phyloP scores from a whole-genome alignment of 2,888 invertebrate species.

The Malthinus flaveolus region DNA sequence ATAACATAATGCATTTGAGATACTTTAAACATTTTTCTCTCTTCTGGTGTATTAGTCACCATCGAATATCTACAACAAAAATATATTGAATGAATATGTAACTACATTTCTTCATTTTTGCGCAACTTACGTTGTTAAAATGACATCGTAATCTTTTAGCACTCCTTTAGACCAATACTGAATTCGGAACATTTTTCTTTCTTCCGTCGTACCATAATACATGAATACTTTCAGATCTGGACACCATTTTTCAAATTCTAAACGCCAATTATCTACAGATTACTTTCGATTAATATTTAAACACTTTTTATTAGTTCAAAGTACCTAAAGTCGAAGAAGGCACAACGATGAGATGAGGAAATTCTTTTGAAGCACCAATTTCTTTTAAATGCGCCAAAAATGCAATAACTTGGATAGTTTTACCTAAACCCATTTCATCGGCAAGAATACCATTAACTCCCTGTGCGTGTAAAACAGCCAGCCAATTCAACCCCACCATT shows the following conservation, averaged over 20 bases:
- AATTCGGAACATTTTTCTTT: slow-evolving; percentile 75
- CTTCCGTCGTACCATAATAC: slow-evolving; percentile 88
- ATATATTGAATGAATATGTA: neutral
- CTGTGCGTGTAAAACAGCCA: slow-evolving; percentile 85
- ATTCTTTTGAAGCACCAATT: slow-evolving; percentile 62
- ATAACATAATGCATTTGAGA: slow-evolving; percentile 89
- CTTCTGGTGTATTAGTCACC: slow-evolving; percentile 84
- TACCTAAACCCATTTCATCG: slow-evolving; percentile 97
- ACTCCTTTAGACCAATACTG: slow-evolving; percentile 71
- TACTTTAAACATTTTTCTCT: slow-evolving; percentile 88
- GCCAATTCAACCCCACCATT: slow-evolving; percentile 90
- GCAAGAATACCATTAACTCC: slow-evolving; percentile 93
- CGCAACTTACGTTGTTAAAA: slow-evolving; percentile 84
- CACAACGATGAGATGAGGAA: slow-evolving; percentile 90
- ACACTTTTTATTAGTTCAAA: too few relatives aligned
- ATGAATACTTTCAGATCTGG: slow-evolving; percentile 77
- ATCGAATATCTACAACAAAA: slow-evolving; percentile 63
- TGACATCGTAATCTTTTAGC: slow-evolving; percentile 75
- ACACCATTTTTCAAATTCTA: slow-evolving; percentile 79
- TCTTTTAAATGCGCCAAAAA: slow-evolving; percentile 89
- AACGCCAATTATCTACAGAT: slow-evolving; percentile 77
- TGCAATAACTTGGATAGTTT: slow-evolving; percentile 92
- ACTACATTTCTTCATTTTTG: too few relatives aligned
- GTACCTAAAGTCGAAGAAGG: slow-evolving; percentile 91
- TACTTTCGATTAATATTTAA: too few relatives aligned